Evolutionary conservation across 2,113 vertebrate species (phyloP), one percentile per base, ranked within the genome.

Genomic region (Phalacrocorax aristotelis): DNA sequence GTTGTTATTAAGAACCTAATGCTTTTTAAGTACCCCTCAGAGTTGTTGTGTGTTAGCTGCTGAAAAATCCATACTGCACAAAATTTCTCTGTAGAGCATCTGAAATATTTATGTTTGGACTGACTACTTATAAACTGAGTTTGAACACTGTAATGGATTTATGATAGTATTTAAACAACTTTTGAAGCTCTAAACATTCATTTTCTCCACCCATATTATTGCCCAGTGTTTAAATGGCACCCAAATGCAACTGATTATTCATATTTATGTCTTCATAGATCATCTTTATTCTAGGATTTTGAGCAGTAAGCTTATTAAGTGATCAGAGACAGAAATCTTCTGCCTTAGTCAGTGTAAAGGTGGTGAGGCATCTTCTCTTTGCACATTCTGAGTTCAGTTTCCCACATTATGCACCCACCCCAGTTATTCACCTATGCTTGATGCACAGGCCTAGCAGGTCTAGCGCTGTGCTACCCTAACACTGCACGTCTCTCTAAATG

Each of bases 231-330:
- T 65, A 70, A 74, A 70, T 10, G 36, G 9, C 72, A 72, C 38
- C 60, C 48, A 85, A 58, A 92, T 32, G 30, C 75, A 86, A 80
- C 10, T n/a, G 44, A 82, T 76, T 65, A 85, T 51, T 92, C 16
- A 2, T 52, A 76, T 60, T 85, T 84, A 57, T 51, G 7, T 71
- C 42, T 85, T 92, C 38, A 82, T 54, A 9, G 12, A 69, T 34
- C 16, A 69, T 34, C 34, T 88, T 69, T 94, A 54, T 77, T 85
- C 40, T 42, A 46, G 57, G 49, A 96, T 85, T 91, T 91, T 2
- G 1, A 80, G 40, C 40, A 72, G 46, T 61, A 93, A 86, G n/a
- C 61, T 77, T 69, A 48, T 82, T 88, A 88, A 71, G n/a, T 15
- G 34, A 93, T 52, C 55, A 87, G 51, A 91, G 49, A 40, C 49